Evolutionary conservation across 2,797 vertebrate species (phyloP), one percentile per base, ranked within the genome.

Genomic region (Salmo trutta): DNA sequence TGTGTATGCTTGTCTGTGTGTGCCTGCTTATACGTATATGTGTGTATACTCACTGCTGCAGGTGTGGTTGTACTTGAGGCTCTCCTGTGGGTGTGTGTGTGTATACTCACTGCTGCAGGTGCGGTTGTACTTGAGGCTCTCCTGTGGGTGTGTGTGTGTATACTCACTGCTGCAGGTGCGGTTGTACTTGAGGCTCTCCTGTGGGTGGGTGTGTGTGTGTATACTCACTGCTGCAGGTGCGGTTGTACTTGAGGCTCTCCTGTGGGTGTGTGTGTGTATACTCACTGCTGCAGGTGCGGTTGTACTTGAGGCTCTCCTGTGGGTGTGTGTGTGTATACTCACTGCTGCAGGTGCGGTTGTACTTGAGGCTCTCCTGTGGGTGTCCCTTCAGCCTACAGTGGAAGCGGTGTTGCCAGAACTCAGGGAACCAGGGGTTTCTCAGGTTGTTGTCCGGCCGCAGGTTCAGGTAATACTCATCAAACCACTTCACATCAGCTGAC

Each of bases 341-440:
- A 99, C 98, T 96, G 88, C 93, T 93, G 84, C 98, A 99, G 82
- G 97, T 98, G 89, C 95, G 97, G 92, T 99, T 99, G 92, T 95
- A 98, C 90, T 96, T 97, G 85, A 51, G 87, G 90, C 90, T 98
- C 87, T 99, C 98, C 89, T 98, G 97, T 0, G 93, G 89, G 91
- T 97, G 97, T 6, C 97, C 97, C 91, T 96, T 96, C 65, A 99
- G 89, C 1, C 95, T 94, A 83, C 98, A 99, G 87, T 99, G 96
- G 91, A 99, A 99, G 15, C 97, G 96, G 84, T 99, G 97, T 85
- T 99, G 98, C 98, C 98, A 99, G 88, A 99, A 99, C 88, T 99
- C 98, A 41, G 96, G 96, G 89, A 99, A 99, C 98, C 98, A 99
- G 2, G 98, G 98, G 84, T 99, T 98, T 75, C 97, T 92, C 2